Evolutionary conservation across 2,888 invertebrate species (phyloP), one percentile per base, ranked within the genome.

Genomic region (Ceratothoa steindachneri): DNA sequence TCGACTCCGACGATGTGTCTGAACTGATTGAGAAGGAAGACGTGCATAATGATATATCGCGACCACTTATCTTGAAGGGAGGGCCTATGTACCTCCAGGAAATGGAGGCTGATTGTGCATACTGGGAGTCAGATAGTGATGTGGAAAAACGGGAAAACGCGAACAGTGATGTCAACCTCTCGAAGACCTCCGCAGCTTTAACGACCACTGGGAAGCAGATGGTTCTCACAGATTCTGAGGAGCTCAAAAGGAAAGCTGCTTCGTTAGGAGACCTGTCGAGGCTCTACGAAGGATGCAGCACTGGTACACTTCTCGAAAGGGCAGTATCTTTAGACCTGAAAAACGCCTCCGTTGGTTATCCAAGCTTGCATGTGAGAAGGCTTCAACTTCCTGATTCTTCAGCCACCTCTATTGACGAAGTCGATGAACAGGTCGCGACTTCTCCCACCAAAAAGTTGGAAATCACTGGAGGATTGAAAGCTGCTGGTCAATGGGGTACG

Each of bases 241-340:
- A 76, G 64, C 64, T 76, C 12, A 76, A 76, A 24, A 69, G 76
- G 15, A 76, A 73, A 67, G 76, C 76, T 15, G 76, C 76, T n/a
- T 76, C 76, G 24, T 52, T 76, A n/a, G 76, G 76, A 19, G 76
- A 76, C 41, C 73, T 76, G 28, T 76, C 76, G 9, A 69, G 76
- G 30, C 41, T 76, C 19, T 73, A 76, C 22, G 76, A 76, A 28
- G 67, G 73, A 27, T 70, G 69, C n/a, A 60, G 53, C 7, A 68
- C 73, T n/a, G 73, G 60, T 30, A 67, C 71, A 15, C 15, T 76
- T 7, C 53, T 76, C 30, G 76, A 76, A 51, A 31, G 76, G 2
- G 76, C 76, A 22, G 67, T 76, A 71, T 76, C 76, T 31, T 52
- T 76, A 28, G 76, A 76, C 22, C 65, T 76, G 22, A 73, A 67